Base-by-base conservation (phyloP, 2,888 invertebrate species). In the Ophraella communa region DNA sequence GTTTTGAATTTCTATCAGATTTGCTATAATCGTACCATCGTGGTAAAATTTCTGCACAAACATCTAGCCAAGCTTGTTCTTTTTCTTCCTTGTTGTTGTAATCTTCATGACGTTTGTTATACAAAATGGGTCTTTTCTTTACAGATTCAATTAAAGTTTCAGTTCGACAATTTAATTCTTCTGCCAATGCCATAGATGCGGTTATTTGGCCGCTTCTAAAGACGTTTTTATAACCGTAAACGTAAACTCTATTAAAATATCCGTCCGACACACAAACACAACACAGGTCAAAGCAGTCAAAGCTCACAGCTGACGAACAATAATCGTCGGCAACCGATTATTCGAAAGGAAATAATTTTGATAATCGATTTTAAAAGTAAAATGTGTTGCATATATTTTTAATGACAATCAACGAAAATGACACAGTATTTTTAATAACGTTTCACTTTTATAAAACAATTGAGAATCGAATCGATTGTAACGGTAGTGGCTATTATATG, bases 141-240 rank as follows among this genome's bases (percentile, higher is more conserved):
- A 56, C 56, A 7, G 24, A 45, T 56, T 24, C n/a, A 45, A 56
- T 56, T 45, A 56, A 45, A 17, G 27, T 24, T 18, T 23, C 55
- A 17, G 21, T 21, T 11, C 55, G 30, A 44, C 33, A 45, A 42
- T 23, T 23, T 30, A 45, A 44, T 30, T 56, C 56, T 17, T 56
- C 56, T 10, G 45, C 27, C 44, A 44, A 45, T 10, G 45, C 27
- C 44, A 44, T 45, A 11, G 20, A 56, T 30, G 56, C 56, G 56
- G 56, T 56, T 45, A 56, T 56, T 56, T 56, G 42, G 23, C 56
- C 56, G 56, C 45, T 45, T 56, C 24, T 8, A 21, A 45, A 20
- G 45, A 45, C 45, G 45, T 45, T 45, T 45, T 14, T 5, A n/a
- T n/a, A n/a, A n/a, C n/a, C n/a, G n/a, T n/a, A 17, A 23, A 23